These are phyloP conservation scores for Merops nubicus DNA, from an alignment of 2,113 vertebrate species.

Conservation along the genomic window DNA sequence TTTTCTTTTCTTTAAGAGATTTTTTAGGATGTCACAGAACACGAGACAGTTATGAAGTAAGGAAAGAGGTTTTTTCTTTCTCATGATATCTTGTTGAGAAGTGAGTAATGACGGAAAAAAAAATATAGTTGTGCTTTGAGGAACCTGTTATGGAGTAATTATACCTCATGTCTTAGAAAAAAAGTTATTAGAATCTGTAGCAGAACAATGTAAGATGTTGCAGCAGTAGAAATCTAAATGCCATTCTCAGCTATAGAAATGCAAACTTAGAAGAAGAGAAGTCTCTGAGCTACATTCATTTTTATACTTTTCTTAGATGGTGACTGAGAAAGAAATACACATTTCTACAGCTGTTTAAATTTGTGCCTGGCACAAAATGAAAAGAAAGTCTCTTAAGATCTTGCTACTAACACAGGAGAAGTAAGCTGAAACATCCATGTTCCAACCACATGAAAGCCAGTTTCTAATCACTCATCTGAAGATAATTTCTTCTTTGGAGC, in stretches of 20 bases:
- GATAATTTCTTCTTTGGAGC: background rate
- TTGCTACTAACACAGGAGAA: background rate
- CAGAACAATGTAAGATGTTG: background rate
- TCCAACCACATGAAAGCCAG: background rate
- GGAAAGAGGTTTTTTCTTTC: background rate
- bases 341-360: background rate
- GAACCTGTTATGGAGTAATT: background rate
- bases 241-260: background rate
- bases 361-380: background rate
- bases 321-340: background rate
- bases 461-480: background rate
- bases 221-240: background rate
- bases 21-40: background rate
- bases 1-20: background rate
- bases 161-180: background rate
- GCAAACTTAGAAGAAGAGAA: background rate
- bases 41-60: background rate
- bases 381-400: background rate
- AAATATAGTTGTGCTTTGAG: background rate
- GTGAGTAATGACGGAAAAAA: background rate
- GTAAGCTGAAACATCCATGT: background rate
- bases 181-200: background rate
- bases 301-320: background rate
- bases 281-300: background rate
- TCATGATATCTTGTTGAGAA: background rate